Evolutionary conservation across 2,113 vertebrate genomes (phyloP), one percentile per base, ranked within the genome.

Genomic region (Apteryx owenii): DNA sequence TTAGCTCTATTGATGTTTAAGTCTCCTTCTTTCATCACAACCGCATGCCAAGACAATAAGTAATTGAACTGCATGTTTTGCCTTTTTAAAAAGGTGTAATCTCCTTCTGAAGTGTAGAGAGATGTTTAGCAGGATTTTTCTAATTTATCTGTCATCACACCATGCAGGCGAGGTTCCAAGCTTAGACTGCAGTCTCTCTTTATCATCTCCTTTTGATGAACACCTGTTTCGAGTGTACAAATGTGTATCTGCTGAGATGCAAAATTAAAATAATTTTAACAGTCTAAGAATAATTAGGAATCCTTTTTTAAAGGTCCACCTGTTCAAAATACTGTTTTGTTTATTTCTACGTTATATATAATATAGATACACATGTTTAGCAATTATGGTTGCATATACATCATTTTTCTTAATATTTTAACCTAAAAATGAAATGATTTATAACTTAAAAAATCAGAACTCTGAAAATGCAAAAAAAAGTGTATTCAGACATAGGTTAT

Each of bases 261-360:
- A 98, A 98, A 98, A 99, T 97, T 98, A 98, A 98, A 98, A 98
- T 98, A 98, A 99, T 98, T 98, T 98, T 98, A 98, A 98, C 97
- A 98, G 98, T 98, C 96, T 98, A 98, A 98, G 99, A 99, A 99
- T 99, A 99, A 99, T 99, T 99, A 99, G 97, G 97, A 97, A 97
- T 97, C 97, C 98, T 99, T 99, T 98, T 98, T 98, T 97, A 87
- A 98, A 98, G 91, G 98, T 98, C 98, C 99, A 99, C 98, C 99
- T 99, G 99, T 98, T 98, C 98, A 97, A 98, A 98, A 98, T 98
- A 97, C 98, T 97, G 96, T 97, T 98, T 98, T 98, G 97, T 98
- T 98, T 95, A 96, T 96, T 96, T 95, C 93, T 69, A 29, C 33
- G 5, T 85, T 62, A 72, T 76, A 31, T 93, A 28, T 91, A 89